Base-by-base conservation (phyloP, 2,113 vertebrate genomes). In the Phaethon lepturus region DNA sequence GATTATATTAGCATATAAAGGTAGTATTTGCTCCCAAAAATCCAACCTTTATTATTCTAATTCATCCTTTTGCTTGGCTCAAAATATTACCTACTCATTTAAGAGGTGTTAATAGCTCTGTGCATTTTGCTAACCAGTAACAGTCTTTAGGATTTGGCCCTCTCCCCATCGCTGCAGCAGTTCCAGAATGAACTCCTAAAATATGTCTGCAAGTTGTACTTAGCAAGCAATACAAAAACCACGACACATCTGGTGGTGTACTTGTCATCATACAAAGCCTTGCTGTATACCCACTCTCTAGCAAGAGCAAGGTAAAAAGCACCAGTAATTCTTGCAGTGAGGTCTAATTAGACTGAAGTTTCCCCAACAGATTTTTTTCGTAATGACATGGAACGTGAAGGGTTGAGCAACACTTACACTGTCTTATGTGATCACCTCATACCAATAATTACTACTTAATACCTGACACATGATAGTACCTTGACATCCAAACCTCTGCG, bases 391-490 rank as follows among this genome's bases (percentile, higher is more conserved):
- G 72, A 71, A 88, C 38, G 45, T 29, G 68, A 92, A 93, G 58
- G 55, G 82, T 73, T 95, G 85, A 93, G 66, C 58, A 94, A 85
- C 68, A 87, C 42, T 87, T 45, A 60, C 42, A 42, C 68, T 62
- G 75, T 56, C 94, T 82, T 38, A 33, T 5, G 18, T 50, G 77
- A 94, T 95, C 73, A 76, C 66, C 74, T 62, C 31, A 22, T 38
- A 91, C 59, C 45, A 77, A 23, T 89, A 91, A 97, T 93, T 68
- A 88, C 91, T 62, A 59, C 78, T 91, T 88, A 90, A 78, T 38
- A 87, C 35, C 58, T 68, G 62, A 78, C 91, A 91, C 42, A 29
- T 7, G 60, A 74, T 63, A 87, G 73, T 53, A 78, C 53, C 88
- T 90, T 74, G 86, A 92, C 85, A 93, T 76, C 75, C 83, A 95